Evolutionary conservation across 2,888 invertebrate species (phyloP), one percentile per base, ranked within the genome.

Genomic region (Metalampra italica): DNA sequence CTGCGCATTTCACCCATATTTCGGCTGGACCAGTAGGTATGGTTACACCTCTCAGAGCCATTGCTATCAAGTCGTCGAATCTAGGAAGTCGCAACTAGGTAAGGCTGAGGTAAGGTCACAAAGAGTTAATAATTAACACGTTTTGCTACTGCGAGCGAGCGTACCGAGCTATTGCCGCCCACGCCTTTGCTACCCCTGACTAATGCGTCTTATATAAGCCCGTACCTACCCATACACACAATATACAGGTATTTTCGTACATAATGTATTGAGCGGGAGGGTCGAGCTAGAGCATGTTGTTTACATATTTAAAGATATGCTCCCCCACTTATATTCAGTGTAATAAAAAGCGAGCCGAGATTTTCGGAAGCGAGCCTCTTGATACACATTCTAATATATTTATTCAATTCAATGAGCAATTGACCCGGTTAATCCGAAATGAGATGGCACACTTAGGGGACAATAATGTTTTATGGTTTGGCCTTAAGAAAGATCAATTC

Each of bases 241-340:
- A 29, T 22, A 15, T 15, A 14, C 9, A 40, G 3, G 13, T 41
- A 41, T 7, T 7, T 5, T 9, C 30, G 11, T 41, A 41, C 15
- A 41, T 41, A 32, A 41, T 45, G 14, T 30, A 41, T 46, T 40
- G 46, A 11, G 22, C 43, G 15, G 34, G 29, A 45, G 45, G 49
- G 49, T 49, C 49, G 45, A 36, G n/a, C 34, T 9, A 15, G 29
- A 41, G 41, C 37, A 30, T 39, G 13, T 50, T 50, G 50, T 50
- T 50, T 50, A 50, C 50, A 46, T 50, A 50, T 50, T 50, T 50
- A 50, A 50, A 43, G 43, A 50, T 43, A 43, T 43, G 39, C 46
- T 2, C 38, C 32, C 14, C 37, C 43, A 34, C 46, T 49, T 15
- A 49, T 41, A 49, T 30, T 45, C 45, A 15, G 30, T 8, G 45